Evolutionary conservation across 2,113 vertebrate genomes (phyloP).

Genomic region (Menidia beryllina): DNA sequence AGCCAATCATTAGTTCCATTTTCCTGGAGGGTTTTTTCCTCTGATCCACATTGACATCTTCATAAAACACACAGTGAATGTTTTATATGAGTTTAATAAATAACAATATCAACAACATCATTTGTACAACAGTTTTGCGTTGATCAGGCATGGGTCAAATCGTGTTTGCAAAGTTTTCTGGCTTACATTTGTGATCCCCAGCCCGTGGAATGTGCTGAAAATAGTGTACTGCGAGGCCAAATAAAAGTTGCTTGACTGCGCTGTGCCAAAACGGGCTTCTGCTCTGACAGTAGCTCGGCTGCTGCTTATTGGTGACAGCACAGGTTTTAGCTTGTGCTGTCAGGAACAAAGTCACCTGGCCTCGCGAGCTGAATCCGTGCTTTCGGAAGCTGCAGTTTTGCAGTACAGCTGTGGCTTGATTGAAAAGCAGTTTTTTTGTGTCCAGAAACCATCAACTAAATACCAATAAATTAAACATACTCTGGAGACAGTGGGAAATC

Average conservation of each 20-base stretch:
- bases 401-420: background rate
- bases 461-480: background rate
- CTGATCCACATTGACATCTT: conserved; percentile 16
- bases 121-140: conserved; percentile 59
- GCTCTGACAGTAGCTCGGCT: conserved; percentile 22
- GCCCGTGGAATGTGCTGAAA: background rate
- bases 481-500: background rate
- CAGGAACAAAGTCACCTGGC: background rate
- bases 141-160: conserved; percentile 67
- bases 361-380: background rate
- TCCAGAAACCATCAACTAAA: background rate
- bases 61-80: conserved; percentile 45
- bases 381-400: conserved; percentile 10
- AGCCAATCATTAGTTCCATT: conserved; percentile 9
- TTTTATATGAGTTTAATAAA: conserved; percentile 82
- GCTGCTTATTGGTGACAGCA: conserved; percentile 26
- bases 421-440: background rate
- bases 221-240: conserved; percentile 12
- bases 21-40: background rate
- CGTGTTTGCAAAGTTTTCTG: conserved; percentile 36
- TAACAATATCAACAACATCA: conserved; percentile 76
- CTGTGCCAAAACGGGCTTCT: conserved; percentile 18
- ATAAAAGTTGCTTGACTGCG: conserved; percentile 29
- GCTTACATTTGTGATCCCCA: conserved; percentile 15
- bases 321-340: conserved; percentile 33